Conservation (phyloP, 1,140 invertebrate species). For the Triops cancriformis region DNA sequence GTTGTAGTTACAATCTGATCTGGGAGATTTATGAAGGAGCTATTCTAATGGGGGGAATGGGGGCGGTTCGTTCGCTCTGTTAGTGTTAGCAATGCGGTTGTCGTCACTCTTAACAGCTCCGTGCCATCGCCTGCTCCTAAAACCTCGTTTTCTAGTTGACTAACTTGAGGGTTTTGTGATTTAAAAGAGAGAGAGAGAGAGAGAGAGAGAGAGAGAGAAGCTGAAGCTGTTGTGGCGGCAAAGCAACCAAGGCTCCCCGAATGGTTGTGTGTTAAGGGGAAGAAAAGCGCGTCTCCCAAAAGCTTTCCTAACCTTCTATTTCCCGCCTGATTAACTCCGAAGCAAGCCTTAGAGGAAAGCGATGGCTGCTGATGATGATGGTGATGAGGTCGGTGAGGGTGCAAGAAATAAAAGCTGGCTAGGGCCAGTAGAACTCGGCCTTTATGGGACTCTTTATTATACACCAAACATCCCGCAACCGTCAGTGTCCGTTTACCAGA, state of each 20-base stretch:
- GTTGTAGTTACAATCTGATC: no score
- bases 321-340: constrained; percentile 1
- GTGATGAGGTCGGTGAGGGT: neutral
- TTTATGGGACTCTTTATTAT: neutral
- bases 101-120: neutral
- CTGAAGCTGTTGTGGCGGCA: neutral
- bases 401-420: neutral
- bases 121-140: neutral
- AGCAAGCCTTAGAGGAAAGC: neutral
- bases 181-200: neutral
- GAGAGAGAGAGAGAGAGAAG: no score
- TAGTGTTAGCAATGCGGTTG: constrained; percentile 6
- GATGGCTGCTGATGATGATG: neutral
- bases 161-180: constrained; percentile 10
- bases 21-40: no score
- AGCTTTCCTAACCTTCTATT: constrained; percentile 11
- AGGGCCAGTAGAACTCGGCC: neutral
- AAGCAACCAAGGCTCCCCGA: neutral
- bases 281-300: neutral
- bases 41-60: no score
- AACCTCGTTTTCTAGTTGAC: constrained; percentile 3
- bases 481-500: constrained; percentile 12
- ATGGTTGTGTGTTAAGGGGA: neutral
- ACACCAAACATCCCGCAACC: neutral
- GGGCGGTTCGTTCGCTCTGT: neutral